Conservation (phyloP, 2,888 invertebrate genomes). For the Asteroscopus sphinx region DNA sequence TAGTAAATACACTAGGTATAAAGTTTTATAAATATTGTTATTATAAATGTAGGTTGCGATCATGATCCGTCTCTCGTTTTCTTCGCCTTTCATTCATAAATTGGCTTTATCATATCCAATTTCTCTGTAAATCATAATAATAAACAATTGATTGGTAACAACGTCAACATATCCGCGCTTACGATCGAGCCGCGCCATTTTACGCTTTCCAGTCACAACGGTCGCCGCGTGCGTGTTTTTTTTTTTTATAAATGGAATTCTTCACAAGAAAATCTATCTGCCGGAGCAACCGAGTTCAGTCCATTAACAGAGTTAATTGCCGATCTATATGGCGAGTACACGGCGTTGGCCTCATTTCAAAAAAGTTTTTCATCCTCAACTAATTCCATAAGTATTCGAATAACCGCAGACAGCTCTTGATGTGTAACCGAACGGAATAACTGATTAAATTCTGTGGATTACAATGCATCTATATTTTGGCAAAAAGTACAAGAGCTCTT, state of each 20-base stretch:
- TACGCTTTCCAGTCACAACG: slow-evolving; percentile 85
- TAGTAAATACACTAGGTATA: neutral
- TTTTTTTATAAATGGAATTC: slow-evolving; percentile 83
- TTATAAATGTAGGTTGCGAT: slow-evolving; percentile 29
- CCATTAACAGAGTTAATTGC: slow-evolving; percentile 84
- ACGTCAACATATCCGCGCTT: slow-evolving; percentile 53
- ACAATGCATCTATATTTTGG: too few relatives aligned
- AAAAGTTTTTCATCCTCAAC: slow-evolving; percentile 36
- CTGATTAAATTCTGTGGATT: too few relatives aligned
- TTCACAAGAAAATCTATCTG: slow-evolving; percentile 78
- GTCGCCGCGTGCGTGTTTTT: slow-evolving; percentile 71
- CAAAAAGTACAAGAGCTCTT: too few relatives aligned
- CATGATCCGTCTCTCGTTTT: slow-evolving; percentile 19
- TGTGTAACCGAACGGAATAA: slow-evolving; percentile 22
- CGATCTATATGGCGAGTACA: slow-evolving; percentile 74
- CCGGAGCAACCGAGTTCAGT: slow-evolving; percentile 59
- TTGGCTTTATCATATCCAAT: slow-evolving; percentile 33
- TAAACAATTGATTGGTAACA: slow-evolving; percentile 59
- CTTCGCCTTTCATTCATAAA: slow-evolving; percentile 34
- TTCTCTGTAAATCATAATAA: slow-evolving; percentile 43
- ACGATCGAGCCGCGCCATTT: slow-evolving; percentile 64
- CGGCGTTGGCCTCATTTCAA: slow-evolving; percentile 70
- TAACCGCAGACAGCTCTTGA: slow-evolving; percentile 17
- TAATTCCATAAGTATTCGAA: slow-evolving; percentile 21
- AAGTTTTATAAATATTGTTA: slow-evolving; percentile 17